phyloP scores from a whole-genome alignment of 2,113 vertebrate genomes.

The Montifringilla adamsi region DNA sequence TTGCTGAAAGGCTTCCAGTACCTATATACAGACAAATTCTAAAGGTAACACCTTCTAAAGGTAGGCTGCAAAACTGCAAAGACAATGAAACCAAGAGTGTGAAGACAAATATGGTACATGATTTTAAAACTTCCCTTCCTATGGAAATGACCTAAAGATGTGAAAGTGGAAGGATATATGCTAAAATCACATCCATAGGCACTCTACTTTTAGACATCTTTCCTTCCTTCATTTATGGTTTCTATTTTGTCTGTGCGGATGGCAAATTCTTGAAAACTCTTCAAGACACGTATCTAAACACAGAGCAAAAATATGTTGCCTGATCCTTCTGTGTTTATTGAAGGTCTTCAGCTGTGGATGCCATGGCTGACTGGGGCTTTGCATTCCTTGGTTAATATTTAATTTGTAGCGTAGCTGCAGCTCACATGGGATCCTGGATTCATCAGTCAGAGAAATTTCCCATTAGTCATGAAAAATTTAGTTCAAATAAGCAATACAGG shows the following conservation, averaged over 20 bases:
- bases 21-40: neutral
- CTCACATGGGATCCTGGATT: neutral
- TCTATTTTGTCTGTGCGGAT: neutral
- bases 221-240: neutral
- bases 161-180: neutral
- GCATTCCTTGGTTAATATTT: neutral
- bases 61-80: neutral
- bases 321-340: neutral
- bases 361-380: neutral
- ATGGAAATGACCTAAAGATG: neutral
- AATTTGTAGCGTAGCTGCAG: neutral
- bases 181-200: neutral
- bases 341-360: neutral
- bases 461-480: constrained; percentile 4
- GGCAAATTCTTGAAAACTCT: neutral
- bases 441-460: neutral
- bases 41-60: neutral
- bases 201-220: neutral
- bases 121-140: neutral
- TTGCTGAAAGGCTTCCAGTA: neutral
- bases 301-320: neutral
- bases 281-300: neutral
- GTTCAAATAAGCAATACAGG: neutral
- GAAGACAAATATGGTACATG: neutral
- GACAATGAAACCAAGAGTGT: neutral